Evolutionary conservation across 2,113 vertebrate genomes (phyloP).

Genomic region (Lates calcarifer): DNA sequence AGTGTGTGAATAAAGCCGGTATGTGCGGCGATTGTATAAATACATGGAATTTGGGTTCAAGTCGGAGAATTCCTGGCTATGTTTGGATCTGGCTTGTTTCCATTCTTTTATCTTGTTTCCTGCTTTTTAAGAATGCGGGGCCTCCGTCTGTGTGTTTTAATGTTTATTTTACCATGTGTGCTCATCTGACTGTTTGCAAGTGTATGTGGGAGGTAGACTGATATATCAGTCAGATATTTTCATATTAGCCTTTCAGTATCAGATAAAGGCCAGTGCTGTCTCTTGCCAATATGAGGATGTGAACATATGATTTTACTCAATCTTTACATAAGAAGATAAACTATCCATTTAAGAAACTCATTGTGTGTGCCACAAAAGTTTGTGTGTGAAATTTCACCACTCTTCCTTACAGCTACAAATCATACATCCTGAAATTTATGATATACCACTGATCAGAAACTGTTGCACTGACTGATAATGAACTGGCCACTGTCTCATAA

Average conservation of each 20-base stretch:
- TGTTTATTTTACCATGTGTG: slow-evolving; percentile 25
- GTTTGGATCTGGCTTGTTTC: slow-evolving; percentile 66
- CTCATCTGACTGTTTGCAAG: slow-evolving; percentile 18
- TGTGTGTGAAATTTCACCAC: slow-evolving; percentile 2
- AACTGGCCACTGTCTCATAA: neutral
- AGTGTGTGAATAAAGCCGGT: slow-evolving; percentile 63
- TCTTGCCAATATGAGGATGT: neutral
- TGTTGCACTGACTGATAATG: neutral
- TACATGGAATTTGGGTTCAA: slow-evolving; percentile 45
- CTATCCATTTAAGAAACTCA: neutral
- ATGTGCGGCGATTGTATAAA: slow-evolving; percentile 59
- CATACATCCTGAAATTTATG: neutral
- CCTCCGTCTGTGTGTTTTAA: neutral
- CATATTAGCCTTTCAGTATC: slow-evolving; percentile 4
- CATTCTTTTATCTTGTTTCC: slow-evolving; percentile 64
- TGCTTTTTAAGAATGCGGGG: slow-evolving; percentile 32
- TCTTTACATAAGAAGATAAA: neutral
- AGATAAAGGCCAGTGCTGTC: slow-evolving; percentile 2
- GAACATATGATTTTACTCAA: slow-evolving; percentile 6
- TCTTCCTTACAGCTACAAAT: slow-evolving; percentile 7
- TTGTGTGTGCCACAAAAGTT: neutral
- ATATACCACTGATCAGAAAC: neutral
- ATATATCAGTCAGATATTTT: slow-evolving; percentile 9
- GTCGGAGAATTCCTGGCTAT: slow-evolving; percentile 50
- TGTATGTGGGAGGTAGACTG: slow-evolving; percentile 13